Conservation (phyloP, 64 coral and sea anemone species). For the Stylophora pistillata region DNA sequence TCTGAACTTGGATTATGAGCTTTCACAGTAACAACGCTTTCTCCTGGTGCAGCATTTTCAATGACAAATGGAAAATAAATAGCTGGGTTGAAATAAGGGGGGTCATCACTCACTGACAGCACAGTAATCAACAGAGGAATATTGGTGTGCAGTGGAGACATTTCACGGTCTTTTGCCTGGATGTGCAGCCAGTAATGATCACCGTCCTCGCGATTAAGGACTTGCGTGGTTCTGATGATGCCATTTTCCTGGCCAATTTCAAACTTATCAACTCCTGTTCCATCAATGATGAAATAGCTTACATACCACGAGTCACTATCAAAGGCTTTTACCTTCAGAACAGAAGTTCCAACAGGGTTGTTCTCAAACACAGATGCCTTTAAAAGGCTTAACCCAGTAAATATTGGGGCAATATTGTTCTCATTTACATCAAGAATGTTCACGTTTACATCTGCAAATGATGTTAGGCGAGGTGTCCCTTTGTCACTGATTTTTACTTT, state of each 20-base stretch:
- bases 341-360: slow-evolving; percentile 43
- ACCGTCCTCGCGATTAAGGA: slow-evolving; percentile 57
- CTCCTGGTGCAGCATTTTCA: slow-evolving; percentile 54
- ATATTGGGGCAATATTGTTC: slow-evolving; percentile 72
- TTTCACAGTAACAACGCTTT: slow-evolving; percentile 60
- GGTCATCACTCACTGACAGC: slow-evolving; percentile 59
- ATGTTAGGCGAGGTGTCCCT: slow-evolving; percentile 35
- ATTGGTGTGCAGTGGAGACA: slow-evolving; percentile 76
- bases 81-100: slow-evolving; percentile 80
- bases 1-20: slow-evolving; percentile 77
- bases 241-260: slow-evolving; percentile 68
- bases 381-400: slow-evolving; percentile 50
- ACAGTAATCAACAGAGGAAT: slow-evolving; percentile 78
- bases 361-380: slow-evolving; percentile 62
- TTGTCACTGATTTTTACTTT: slow-evolving; percentile 69
- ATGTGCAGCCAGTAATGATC: slow-evolving; percentile 90
- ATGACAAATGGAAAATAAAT: slow-evolving; percentile 73
- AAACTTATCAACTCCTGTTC: slow-evolving; percentile 89
- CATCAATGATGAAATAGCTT: slow-evolving; percentile 84
- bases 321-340: slow-evolving; percentile 46
- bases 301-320: slow-evolving; percentile 81
- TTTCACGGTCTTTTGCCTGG: slow-evolving; percentile 87
- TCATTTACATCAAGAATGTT: slow-evolving; percentile 88
- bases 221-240: slow-evolving; percentile 51
- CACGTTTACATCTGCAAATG: slow-evolving; percentile 56